Conservation (phyloP, 2,888 invertebrate genomes). For the Machimus atricapillus region DNA sequence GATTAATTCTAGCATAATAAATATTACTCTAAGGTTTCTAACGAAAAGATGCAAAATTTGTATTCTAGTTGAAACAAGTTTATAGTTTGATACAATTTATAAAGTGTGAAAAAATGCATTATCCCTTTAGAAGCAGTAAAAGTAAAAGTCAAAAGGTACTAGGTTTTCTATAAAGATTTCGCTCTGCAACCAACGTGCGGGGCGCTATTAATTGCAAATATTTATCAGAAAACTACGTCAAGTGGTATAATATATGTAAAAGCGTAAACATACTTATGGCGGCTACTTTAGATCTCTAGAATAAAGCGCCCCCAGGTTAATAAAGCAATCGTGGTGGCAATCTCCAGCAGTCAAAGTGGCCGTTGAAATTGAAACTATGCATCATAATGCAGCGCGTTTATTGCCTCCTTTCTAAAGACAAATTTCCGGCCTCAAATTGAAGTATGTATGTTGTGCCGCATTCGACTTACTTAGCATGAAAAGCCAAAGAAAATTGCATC, state of each 20-base stretch:
- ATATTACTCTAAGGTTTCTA: too few species aligned
- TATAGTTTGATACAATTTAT: too few species aligned
- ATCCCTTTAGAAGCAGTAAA: too few species aligned
- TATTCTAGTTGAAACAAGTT: too few species aligned
- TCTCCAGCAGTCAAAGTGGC: background rate
- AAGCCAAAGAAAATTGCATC: background rate
- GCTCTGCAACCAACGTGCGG: background rate
- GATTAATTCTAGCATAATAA: too few species aligned
- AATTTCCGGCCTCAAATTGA: background rate
- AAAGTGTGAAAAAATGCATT: too few species aligned
- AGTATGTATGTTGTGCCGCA: background rate
- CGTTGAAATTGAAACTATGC: background rate
- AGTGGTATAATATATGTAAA: background rate
- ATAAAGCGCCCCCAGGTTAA: background rate
- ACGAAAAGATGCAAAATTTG: too few species aligned
- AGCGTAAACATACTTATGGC: background rate
- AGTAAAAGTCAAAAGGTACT: background rate
- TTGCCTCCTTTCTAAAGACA: background rate
- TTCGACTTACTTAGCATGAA: background rate
- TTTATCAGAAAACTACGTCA: background rate
- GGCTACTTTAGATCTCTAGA: background rate
- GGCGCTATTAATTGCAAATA: background rate
- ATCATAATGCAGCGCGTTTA: background rate
- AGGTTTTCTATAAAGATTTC: background rate
- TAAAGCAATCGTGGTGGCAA: background rate